phyloP scores from a whole-genome alignment of 1,140 invertebrate species.

The Drosophila melanica region DNA sequence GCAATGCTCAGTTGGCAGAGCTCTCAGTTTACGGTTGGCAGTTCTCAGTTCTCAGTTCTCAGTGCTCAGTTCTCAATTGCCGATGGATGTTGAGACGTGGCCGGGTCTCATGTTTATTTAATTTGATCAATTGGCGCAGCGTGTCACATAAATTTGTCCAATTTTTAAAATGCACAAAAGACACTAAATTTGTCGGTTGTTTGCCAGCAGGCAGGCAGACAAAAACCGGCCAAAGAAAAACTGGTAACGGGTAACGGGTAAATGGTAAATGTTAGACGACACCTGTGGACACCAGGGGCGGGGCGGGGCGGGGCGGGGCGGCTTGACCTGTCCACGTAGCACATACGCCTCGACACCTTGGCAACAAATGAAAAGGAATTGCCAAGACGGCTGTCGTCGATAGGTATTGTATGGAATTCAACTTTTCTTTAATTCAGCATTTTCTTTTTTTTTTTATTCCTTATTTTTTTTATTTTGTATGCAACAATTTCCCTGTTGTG shows the following conservation, averaged over 20 bases:
- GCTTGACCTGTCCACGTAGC: conserved; percentile 51
- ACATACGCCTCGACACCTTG: conserved; percentile 75
- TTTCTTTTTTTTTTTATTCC: conserved; percentile 1
- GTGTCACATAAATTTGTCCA: conserved; percentile 79
- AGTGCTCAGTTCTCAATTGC: conserved; percentile 1
- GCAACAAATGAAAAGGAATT: conserved; percentile 79
- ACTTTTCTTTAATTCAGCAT: background rate
- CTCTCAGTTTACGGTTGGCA: background rate
- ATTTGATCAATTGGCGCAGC: conserved; percentile 82
- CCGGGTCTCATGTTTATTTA: conserved; percentile 78
- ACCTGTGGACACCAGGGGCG: conserved; percentile 45
- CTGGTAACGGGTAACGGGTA: background rate
- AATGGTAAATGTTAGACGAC: conserved; percentile 57
- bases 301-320: background rate
- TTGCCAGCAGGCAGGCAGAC: conserved; percentile 35
- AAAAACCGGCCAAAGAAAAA: too few species aligned
- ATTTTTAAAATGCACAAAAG: conserved; percentile 77
- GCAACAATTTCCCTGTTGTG: conserved; percentile 46
- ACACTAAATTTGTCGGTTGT: conserved; percentile 70
- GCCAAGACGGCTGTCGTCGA: conserved; percentile 38
- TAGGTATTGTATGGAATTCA: conserved; percentile 5
- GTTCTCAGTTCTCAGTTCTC: background rate
- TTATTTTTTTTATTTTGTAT: conserved; percentile 22
- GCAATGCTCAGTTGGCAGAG: background rate
- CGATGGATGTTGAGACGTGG: conserved; percentile 29